Conservation (phyloP, 2,888 invertebrate species). For the Eupelmus urozonus region DNA sequence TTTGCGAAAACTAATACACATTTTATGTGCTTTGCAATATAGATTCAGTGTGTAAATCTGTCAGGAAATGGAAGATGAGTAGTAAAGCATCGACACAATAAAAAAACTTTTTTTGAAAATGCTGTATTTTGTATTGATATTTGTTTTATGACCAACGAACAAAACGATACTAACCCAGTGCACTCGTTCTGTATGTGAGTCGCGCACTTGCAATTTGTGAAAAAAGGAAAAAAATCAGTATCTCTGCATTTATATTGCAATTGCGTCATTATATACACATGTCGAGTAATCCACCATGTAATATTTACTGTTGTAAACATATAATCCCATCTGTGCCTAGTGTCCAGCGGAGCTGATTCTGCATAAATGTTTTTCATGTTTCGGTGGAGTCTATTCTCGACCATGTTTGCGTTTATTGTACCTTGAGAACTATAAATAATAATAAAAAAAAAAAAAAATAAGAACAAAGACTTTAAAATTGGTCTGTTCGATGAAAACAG, state of each 20-base stretch:
- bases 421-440: neutral
- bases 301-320: conserved; percentile 70
- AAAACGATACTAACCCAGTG: neutral
- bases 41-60: conserved; percentile 32
- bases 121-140: conserved; percentile 30
- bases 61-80: neutral
- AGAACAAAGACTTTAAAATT: conserved; percentile 3
- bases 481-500: conserved; percentile 1
- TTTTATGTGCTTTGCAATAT: conserved; percentile 38
- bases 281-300: conserved; percentile 68
- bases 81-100: neutral
- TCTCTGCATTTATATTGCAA: conserved; percentile 47
- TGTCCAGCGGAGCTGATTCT: conserved; percentile 74
- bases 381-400: conserved; percentile 5
- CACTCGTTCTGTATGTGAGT: conserved; percentile 10
- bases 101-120: neutral
- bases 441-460: conserved; percentile 4
- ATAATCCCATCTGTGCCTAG: conserved; percentile 70
- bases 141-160: conserved; percentile 16
- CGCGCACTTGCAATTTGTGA: conserved; percentile 6
- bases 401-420: conserved; percentile 26
- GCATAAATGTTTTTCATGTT: conserved; percentile 52
- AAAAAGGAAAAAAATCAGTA: conserved; percentile 21
- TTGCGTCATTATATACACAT: conserved; percentile 36
- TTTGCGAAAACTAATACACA: conserved; percentile 21